These are phyloP conservation scores for Acholoe squamosa DNA, from an alignment of 2,888 invertebrate species.

Conservation along the genomic window DNA sequence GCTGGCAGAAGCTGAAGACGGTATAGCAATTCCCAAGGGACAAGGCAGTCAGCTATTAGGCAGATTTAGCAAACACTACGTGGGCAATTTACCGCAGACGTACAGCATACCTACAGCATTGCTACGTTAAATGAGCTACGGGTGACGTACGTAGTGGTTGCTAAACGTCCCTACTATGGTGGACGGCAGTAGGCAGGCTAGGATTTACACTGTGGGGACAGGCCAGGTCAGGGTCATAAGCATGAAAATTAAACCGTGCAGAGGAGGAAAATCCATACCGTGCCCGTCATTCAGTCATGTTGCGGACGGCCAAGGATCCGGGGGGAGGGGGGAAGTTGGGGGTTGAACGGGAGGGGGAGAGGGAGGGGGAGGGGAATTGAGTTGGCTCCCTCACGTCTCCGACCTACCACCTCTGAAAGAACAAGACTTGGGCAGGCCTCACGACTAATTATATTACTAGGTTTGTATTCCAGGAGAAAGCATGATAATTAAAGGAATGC, in stretches of 20 bases:
- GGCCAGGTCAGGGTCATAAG: neutral
- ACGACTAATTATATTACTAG: neutral
- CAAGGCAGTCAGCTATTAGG: no score
- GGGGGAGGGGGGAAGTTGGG: neutral
- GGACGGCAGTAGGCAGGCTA: neutral
- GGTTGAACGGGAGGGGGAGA: neutral
- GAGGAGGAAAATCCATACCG: slow-evolving; percentile 12
- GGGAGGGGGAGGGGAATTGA: neutral
- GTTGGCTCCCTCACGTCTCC: neutral
- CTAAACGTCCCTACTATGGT: no score
- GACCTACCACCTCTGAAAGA: neutral
- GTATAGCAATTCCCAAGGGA: neutral
- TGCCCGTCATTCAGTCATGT: slow-evolving; percentile 3
- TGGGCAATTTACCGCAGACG: no score
- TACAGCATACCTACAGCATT: no score
- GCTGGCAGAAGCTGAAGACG: no score
- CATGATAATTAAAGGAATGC: no score
- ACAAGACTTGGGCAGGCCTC: no score
- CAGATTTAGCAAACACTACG: no score
- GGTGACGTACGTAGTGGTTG: no score
- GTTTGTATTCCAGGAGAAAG: no score
- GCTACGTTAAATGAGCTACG: no score
- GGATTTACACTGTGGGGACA: neutral
- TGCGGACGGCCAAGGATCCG: neutral
- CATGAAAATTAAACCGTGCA: slow-evolving; percentile 35